Evolutionary conservation across 2,797 vertebrate species (phyloP), one percentile per base, ranked within the genome.

Genomic region (Psittacula echo): DNA sequence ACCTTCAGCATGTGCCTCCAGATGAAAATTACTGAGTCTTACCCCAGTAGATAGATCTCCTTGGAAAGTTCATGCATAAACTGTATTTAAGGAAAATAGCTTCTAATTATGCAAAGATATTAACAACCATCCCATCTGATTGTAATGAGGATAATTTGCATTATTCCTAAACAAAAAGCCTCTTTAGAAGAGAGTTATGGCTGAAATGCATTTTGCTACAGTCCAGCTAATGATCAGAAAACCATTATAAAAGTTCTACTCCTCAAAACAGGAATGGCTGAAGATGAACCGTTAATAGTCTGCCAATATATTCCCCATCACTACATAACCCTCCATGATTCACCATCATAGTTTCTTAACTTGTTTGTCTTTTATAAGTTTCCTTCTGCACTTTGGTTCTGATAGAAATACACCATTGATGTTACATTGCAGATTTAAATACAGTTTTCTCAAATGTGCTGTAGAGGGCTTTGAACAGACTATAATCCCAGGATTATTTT

Each of bases 121-220:
- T 97, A 97, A 94, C 95, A 96, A 94, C 80, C 85, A 96, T 95
- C 87, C 86, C 82, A 96, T 96, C 92, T 97, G 93, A 96, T 94
- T 96, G 96, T 94, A 97, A 96, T 96, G 94, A 97, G 94, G 84
- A 94, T 89, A 96, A 97, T 97, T 97, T 96, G 93, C 95, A 93
- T 93, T 96, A 94, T 96, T 94, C 93, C 62, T 54, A 90, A 95
- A 95, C 91, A 92, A 96, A 95, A 93, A 82, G 39, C 87, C 82
- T 90, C 2, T 11, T 60, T 86, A 56, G 60, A 75, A 92, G 85
- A 93, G 70, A 79, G 78, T 95, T 95, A 97, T 78, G 83, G 68
- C 70, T 93, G 86, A 95, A 92, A 90, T 32, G 34, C 45, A 56
- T 84, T 95, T 95, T 93, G 82, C 41, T 89, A 68, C 50, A 86